phyloP scores from a whole-genome alignment of 92 coral and sea anemone species.

The Phymanthus crucifer region DNA sequence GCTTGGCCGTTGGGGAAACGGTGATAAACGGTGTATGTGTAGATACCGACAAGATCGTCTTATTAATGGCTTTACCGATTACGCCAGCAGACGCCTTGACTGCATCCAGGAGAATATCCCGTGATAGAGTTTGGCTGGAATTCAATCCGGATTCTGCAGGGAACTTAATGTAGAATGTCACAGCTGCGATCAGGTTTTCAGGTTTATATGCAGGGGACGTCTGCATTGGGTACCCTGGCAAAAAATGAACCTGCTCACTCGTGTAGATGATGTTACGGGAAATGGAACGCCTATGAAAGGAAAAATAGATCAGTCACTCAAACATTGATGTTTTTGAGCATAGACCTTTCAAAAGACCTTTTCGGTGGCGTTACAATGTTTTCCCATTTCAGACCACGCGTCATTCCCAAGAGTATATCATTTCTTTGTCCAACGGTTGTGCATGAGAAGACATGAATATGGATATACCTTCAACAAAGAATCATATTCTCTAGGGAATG shows the following conservation, averaged over 20 bases:
- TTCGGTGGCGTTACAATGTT: not conserved
- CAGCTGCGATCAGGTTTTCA: constrained; percentile 15
- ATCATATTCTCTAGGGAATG: too few species aligned
- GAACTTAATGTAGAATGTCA: constrained; percentile 33
- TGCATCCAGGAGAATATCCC: not conserved
- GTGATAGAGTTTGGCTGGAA: not conserved
- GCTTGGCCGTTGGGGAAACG: not conserved
- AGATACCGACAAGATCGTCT: not conserved
- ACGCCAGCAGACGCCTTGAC: constrained; percentile 9
- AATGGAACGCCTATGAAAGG: not conserved
- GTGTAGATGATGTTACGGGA: not conserved
- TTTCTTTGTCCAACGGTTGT: too few species aligned
- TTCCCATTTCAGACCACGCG: too few species aligned
- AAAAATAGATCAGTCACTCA: not conserved
- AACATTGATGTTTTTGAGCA: not conserved
- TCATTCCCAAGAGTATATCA: too few species aligned
- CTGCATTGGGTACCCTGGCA: constrained; percentile 39
- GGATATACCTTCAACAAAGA: too few species aligned
- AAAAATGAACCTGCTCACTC: constrained; percentile 24
- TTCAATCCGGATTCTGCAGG: constrained; percentile 21
- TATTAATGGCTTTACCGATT: constrained; percentile 22
- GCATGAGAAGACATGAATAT: too few species aligned
- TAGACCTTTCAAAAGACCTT: too few species aligned
- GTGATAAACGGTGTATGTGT: not conserved
- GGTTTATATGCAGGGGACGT: not conserved